These are phyloP conservation scores for Neosalanx taihuensis DNA, from an alignment of 2,797 vertebrate genomes.

Conservation along the genomic window DNA sequence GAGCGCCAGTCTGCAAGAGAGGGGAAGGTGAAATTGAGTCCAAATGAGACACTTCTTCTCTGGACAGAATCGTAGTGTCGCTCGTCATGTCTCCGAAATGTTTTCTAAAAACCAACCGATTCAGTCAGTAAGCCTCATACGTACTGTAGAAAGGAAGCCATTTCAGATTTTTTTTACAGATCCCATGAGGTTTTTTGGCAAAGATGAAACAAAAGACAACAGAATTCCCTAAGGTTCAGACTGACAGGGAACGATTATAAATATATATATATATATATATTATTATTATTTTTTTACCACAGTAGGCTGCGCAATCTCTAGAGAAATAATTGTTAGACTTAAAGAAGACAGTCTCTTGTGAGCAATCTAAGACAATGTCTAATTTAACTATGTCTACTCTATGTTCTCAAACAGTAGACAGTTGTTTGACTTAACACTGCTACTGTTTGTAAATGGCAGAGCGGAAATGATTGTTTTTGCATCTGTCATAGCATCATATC, in stretches of 20 bases:
- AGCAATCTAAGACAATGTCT: constrained; percentile 76
- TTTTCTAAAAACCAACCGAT: background rate
- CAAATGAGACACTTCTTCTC: background rate
- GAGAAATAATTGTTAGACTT: constrained; percentile 81
- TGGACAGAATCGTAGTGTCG: too few relatives aligned
- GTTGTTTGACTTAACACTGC: constrained; percentile 21
- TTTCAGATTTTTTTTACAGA: constrained; percentile 72
- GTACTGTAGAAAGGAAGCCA: background rate
- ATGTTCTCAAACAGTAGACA: constrained; percentile 33
- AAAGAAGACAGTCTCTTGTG: constrained; percentile 79
- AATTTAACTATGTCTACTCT: constrained; percentile 41
- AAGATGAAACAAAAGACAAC: constrained; percentile 77
- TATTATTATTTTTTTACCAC: constrained; percentile 63
- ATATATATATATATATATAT: constrained; percentile 44
- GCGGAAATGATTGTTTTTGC: background rate
- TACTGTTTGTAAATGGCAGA: background rate
- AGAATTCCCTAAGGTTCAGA: constrained; percentile 80
- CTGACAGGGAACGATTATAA: constrained; percentile 83
- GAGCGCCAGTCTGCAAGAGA: background rate
- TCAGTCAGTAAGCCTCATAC: background rate
- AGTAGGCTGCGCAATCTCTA: constrained; percentile 80
- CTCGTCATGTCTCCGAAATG: background rate
- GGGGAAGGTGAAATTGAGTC: too few relatives aligned
- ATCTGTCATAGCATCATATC: background rate
- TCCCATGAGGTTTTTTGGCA: constrained; percentile 77